Base-by-base conservation (phyloP, 2,113 vertebrate species). In the Danionella cerebrum region DNA sequence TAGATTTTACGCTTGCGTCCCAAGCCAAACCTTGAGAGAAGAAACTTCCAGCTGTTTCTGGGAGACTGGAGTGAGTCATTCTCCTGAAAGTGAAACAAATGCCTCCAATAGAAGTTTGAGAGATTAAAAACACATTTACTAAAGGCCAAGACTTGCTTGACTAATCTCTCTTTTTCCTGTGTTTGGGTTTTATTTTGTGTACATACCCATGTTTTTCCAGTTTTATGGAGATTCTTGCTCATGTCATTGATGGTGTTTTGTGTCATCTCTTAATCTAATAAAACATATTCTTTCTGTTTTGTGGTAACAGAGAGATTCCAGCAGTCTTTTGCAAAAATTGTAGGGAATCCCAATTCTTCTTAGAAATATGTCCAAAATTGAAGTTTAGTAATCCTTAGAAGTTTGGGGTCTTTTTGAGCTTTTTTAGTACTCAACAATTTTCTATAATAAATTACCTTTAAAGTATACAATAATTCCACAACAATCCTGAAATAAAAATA, bases 21-120 rank as follows among this genome's bases (percentile, higher is more conserved):
- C 24, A 41, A 44, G 58, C 58, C 58, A 60, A 60, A 60, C 58
- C 41, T 60, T 45, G 41, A 64, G 42, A 64, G 27, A 35, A 64
- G 42, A 64, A 64, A 64, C 60, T 14, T 64, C 60, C 60, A 64
- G 60, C 60, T 64, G 60, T 64, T 64, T 29, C 24, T 60, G 57
- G 18, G 60, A 50, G 39, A 27, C 44, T 60, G 2, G 25, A 31
- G 27, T 60, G 25, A 60, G 58, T 64, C 60, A 35, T 44, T 47
- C 27, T 64, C 33, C 60, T 16, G 60, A 16, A 22, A 48, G 42
- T 24, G 29, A 64, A 36, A n/a, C n/a, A n/a, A n/a, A 48, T 36
- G 27, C 60, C 42, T 14, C 36, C 18, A 19, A 64, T 48, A 35
- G 16, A 35, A 63, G 19, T 48, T 48, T 16, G 10, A 35, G 24